Base-by-base conservation (phyloP, 2,113 vertebrate genomes). In the Phylloscopus trochilus region DNA sequence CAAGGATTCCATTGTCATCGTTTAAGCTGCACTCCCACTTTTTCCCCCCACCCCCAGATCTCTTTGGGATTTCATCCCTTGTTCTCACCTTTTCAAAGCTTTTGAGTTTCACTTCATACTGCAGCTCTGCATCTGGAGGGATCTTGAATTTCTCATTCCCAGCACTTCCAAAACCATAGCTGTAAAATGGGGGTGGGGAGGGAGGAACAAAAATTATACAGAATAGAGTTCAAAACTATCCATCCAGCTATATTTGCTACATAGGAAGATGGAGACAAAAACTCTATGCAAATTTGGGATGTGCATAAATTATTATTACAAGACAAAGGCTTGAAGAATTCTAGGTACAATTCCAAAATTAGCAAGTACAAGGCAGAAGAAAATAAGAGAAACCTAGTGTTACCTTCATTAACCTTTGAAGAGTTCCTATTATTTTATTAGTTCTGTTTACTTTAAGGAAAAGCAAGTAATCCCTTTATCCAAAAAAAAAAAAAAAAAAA, bases 31-130 rank as follows among this genome's bases (percentile, higher is more conserved):
- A 49, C 31, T 77, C 27, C 16, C 31, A 22, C 49, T 74, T 67
- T 41, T 17, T 19, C 37, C 27, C 44, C 52, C 46, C 15, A n/a
- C 15, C 14, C 37, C 20, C 5, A 0, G n/a, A 44, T 55, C 31
- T 79, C 31, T 53, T 47, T 49, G 15, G 14, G 28, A 52, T 33
- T 72, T 75, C 37, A 21, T 11, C 31, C 90, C 47, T 58, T 11
- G 2, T 56, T 70, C 96, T 77, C 94, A 99, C 99, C 99, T 99
- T 99, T 95, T 99, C 99, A 97, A 99, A 99, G 62, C 97, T 98
- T 86, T 97, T 98, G 58, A 99, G 98, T 62, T 98, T 99, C 66
- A 99, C 96, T 96, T 98, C 99, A 68, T 99, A 99, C 19, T 98
- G 97, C 23, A 99, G 96, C 14, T 98, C 98, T 10, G 98, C 99